Conservation (phyloP, 23 tunicate genomes). For the Botrylloides violaceus region DNA sequence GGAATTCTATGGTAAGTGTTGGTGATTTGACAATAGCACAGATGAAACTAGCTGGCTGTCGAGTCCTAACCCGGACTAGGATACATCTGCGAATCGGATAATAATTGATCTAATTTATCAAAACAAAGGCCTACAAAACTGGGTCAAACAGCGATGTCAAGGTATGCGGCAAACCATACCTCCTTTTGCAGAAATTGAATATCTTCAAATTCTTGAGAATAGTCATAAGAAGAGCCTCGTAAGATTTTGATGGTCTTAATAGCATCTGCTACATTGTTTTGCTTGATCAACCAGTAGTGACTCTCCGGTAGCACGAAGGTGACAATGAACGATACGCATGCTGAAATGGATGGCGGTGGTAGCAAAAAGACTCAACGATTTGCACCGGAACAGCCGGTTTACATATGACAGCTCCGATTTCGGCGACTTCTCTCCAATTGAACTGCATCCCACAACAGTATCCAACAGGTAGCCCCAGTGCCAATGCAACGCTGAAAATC, state of each 20-base stretch:
- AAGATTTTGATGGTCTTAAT: slow-evolving; percentile 7
- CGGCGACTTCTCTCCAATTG: slow-evolving; percentile 13
- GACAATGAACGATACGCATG: slow-evolving; percentile 19
- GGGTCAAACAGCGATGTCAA: too few relatives aligned
- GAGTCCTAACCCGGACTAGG: too few relatives aligned
- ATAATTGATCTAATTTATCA: too few relatives aligned
- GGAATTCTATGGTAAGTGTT: too few relatives aligned
- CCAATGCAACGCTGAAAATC: slow-evolving; percentile 4
- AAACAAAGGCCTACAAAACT: too few relatives aligned
- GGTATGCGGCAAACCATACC: slow-evolving; percentile 6
- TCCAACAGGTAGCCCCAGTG: slow-evolving; percentile 8
- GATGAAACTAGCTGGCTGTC: too few relatives aligned
- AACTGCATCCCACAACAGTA: neutral
- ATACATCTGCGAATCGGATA: too few relatives aligned
- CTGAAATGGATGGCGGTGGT: neutral
- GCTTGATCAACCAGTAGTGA: slow-evolving; percentile 30
- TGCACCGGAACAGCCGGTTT: neutral
- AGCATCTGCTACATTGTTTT: slow-evolving; percentile 6
- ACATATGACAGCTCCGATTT: slow-evolving; percentile 18
- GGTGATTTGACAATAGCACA: too few relatives aligned
- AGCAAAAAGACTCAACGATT: neutral
- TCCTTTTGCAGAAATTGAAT: slow-evolving; percentile 7
- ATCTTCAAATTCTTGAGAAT: slow-evolving; percentile 2
- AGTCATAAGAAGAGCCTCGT: slow-evolving; percentile 4
- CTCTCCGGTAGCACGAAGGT: slow-evolving; percentile 27